Evolutionary conservation across 2,113 vertebrate species (phyloP).

Genomic region (Equus przewalskii): DNA sequence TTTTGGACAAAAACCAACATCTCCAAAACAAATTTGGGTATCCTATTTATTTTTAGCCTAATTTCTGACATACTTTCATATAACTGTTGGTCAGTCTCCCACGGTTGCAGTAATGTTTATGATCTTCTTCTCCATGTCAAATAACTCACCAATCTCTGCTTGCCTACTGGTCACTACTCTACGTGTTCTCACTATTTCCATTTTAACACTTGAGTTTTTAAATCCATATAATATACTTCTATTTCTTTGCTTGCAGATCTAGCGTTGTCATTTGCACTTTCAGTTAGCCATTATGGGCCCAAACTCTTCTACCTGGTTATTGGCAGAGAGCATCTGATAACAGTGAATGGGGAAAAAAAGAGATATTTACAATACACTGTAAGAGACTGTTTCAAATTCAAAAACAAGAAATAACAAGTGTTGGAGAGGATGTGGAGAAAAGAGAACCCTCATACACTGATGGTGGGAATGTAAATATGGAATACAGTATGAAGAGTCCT

Average conservation of each 20-base stretch:
- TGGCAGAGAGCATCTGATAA: background rate
- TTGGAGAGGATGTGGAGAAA: too few species aligned
- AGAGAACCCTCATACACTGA: too few species aligned
- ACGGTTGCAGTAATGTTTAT: background rate
- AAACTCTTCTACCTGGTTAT: background rate
- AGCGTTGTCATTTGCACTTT: background rate
- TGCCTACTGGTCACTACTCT: background rate
- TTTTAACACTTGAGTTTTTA: background rate
- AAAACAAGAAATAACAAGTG: background rate
- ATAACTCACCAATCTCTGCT: background rate
- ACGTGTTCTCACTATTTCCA: background rate
- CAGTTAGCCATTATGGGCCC: background rate
- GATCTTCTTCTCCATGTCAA: conserved; percentile 10
- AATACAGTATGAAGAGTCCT: too few species aligned
- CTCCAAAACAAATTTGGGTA: background rate
- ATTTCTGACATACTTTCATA: conserved; percentile 30
- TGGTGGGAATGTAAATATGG: too few species aligned
- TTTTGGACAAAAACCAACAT: background rate
- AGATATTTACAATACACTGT: background rate
- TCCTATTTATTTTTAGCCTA: conserved; percentile 26
- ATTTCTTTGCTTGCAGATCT: background rate
- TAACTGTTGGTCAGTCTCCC: background rate
- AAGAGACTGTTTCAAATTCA: background rate
- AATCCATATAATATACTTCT: background rate
- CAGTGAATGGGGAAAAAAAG: background rate